These are phyloP conservation scores for Lordiphosa mommai DNA, from an alignment of 1,140 invertebrate genomes.

Conservation along the genomic window DNA sequence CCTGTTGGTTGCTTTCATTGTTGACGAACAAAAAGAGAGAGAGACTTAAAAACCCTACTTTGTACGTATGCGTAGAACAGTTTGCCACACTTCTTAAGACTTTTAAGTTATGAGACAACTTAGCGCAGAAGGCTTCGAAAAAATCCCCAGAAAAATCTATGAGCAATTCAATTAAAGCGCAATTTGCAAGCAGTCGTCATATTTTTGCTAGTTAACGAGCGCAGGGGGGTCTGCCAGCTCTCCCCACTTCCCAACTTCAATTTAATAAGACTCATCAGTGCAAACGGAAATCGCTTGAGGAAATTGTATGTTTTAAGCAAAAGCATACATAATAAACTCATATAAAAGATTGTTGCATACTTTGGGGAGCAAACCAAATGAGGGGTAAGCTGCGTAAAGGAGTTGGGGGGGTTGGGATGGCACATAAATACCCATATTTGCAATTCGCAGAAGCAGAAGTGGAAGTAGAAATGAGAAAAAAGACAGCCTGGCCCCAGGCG, in stretches of 20 bases:
- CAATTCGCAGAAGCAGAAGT: conserved; percentile 35
- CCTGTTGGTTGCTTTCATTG: conserved; percentile 31
- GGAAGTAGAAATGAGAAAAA: conserved; percentile 16
- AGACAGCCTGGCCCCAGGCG: conserved; percentile 54
- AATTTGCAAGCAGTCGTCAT: conserved; percentile 68
- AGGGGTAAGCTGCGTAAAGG: neutral
- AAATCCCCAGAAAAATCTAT: conserved; percentile 47
- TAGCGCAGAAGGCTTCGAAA: conserved; percentile 11
- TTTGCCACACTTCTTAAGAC: conserved; percentile 63
- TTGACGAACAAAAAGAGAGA: neutral
- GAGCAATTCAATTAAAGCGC: conserved; percentile 74
- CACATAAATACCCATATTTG: conserved; percentile 71
- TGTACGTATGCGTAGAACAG: conserved; percentile 60
- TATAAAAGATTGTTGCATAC: conserved; percentile 75
- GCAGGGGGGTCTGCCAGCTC: neutral
- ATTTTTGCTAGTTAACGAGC: conserved; percentile 69
- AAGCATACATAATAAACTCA: conserved; percentile 78
- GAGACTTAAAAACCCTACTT: neutral
- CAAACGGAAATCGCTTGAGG: conserved; percentile 76
- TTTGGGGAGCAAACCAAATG: conserved; percentile 8
- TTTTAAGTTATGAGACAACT: conserved; percentile 51
- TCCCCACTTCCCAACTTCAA: conserved; percentile 15
- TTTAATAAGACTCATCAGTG: conserved; percentile 76
- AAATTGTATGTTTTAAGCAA: conserved; percentile 76
- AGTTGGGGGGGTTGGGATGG: neutral